Evolutionary conservation across 2,888 invertebrate genomes (phyloP).

Genomic region (Gonocerus acuteangulatus): DNA sequence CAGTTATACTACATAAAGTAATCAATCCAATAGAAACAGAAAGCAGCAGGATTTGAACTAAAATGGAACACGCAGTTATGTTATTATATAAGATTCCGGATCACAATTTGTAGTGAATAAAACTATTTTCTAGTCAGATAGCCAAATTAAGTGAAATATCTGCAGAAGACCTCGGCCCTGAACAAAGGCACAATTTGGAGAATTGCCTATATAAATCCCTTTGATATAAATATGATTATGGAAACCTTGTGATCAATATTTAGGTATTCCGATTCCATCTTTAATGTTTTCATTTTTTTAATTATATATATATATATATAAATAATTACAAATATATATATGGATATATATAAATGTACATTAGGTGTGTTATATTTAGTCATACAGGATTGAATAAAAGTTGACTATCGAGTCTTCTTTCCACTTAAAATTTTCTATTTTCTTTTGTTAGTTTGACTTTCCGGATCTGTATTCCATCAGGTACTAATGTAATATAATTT

Average conservation of each 20-base stretch:
- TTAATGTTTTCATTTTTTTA: constrained; percentile 4
- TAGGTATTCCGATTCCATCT: constrained; percentile 16
- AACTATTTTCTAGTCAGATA: constrained; percentile 15
- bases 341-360: constrained; percentile 20
- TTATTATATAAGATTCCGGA: too few species aligned
- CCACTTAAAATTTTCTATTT: neutral
- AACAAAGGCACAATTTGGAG: neutral
- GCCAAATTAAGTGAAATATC: constrained; percentile 6
- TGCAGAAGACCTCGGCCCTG: constrained; percentile 10
- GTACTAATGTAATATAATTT: constrained; percentile 33
- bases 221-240: constrained; percentile 2
- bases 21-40: too few species aligned
- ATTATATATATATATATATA: constrained; percentile 16
- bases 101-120: neutral
- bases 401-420: neutral
- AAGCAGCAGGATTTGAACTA: too few species aligned
- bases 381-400: neutral
- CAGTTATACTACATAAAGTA: too few species aligned
- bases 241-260: constrained; percentile 10
- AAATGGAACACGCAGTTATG: too few species aligned
- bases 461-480: constrained; percentile 14
- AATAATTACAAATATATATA: constrained; percentile 2
- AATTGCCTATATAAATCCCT: neutral
- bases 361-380: constrained; percentile 21
- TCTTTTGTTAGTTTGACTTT: neutral